Evolutionary conservation across 2,113 vertebrate genomes (phyloP).

Genomic region (Brachyistius frenatus): DNA sequence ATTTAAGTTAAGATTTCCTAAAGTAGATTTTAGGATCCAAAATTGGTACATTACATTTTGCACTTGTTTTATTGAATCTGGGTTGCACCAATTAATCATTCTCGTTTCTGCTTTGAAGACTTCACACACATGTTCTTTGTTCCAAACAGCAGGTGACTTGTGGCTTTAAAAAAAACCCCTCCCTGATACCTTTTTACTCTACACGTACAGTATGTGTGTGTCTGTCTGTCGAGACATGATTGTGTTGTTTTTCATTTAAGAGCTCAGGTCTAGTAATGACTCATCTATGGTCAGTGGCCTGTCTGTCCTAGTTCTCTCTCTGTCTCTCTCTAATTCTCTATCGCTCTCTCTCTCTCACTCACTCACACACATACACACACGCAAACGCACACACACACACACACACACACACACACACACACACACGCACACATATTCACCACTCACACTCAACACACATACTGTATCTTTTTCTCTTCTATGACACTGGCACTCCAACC

Average conservation of each 20-base stretch:
- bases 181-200: background rate
- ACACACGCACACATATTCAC: too few relatives aligned
- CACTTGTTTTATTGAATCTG: too few relatives aligned
- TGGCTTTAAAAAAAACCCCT: background rate
- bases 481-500: slow-evolving; percentile 13
- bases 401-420: too few relatives aligned
- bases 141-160: too few relatives aligned
- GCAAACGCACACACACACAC: too few relatives aligned
- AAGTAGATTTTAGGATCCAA: too few relatives aligned
- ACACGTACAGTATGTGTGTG: background rate
- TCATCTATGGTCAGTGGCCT: slow-evolving; percentile 43
- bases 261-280: slow-evolving; percentile 45
- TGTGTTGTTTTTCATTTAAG: slow-evolving; percentile 35
- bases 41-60: too few relatives aligned
- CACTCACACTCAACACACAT: background rate
- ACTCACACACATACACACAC: too few relatives aligned
- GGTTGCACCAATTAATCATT: too few relatives aligned
- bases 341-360: background rate
- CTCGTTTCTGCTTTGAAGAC: too few relatives aligned
- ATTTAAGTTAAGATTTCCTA: too few relatives aligned
- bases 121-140: too few relatives aligned
- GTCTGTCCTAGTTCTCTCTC: slow-evolving; percentile 8
- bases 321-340: background rate
- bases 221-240: slow-evolving; percentile 8
- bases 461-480: background rate